Percentiles rank a stretch among this genome's conserved stretches.
phyloP scores from a whole-genome alignment of 1,140 invertebrate species.

The Daktulosphaira vitifoliae region DNA sequence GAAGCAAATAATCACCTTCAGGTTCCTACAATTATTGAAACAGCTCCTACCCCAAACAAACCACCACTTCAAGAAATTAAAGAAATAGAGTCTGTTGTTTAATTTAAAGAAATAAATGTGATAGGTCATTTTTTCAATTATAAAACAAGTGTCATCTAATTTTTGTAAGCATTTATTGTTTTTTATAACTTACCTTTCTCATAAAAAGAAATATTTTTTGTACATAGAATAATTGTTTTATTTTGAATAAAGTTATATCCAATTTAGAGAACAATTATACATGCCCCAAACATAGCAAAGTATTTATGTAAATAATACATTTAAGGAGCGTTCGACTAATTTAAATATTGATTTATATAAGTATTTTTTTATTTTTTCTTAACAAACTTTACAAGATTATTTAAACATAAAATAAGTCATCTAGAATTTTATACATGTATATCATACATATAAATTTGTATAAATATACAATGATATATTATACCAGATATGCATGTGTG shows the following conservation, averaged over 20 bases:
- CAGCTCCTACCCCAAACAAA: conserved; percentile 50
- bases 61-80: conserved; percentile 50
- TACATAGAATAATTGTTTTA: conserved; percentile 17
- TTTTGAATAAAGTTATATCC: conserved; percentile 26
- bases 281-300: conserved; percentile 19
- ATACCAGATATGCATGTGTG: too few species aligned
- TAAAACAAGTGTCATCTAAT: background rate
- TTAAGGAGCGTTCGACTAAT: conserved; percentile 20
- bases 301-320: conserved; percentile 24
- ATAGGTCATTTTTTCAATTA: conserved; percentile 13
- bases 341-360: conserved; percentile 32
- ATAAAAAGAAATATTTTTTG: conserved; percentile 23
- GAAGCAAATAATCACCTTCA: conserved; percentile 52
- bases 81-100: conserved; percentile 58
- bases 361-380: conserved; percentile 33
- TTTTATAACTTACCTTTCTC: conserved; percentile 24
- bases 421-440: conserved; percentile 4
- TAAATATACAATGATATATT: too few species aligned
- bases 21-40: conserved; percentile 57
- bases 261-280: conserved; percentile 3
- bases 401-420: conserved; percentile 4
- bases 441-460: too few species aligned
- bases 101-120: conserved; percentile 39
- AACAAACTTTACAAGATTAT: conserved; percentile 19
- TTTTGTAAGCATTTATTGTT: conserved; percentile 28